Conservation (phyloP, 1,140 invertebrate genomes). For the Geopemphigus sp. region DNA sequence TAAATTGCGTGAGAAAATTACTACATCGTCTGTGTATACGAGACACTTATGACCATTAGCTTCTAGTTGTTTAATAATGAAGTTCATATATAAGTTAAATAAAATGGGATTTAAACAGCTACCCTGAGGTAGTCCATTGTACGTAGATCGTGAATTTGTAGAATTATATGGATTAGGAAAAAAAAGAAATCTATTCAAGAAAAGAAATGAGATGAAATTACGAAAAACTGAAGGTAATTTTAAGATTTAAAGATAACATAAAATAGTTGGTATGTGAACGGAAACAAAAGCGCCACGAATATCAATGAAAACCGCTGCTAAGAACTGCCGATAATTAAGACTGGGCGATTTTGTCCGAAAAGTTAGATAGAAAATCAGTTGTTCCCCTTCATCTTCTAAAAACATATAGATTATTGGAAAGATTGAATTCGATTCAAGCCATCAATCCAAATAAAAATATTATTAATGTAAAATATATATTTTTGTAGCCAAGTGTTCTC, state of each 20-base stretch:
- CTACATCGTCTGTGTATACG: slow-evolving; percentile 3
- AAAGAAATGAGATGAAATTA: not conserved
- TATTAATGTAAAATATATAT: too few relatives aligned
- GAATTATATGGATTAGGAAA: not conserved
- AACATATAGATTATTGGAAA: slow-evolving; percentile 2
- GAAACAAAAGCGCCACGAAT: slow-evolving; percentile 26
- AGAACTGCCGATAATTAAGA: not conserved
- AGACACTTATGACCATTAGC: not conserved
- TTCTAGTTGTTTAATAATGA: slow-evolving; percentile 11
- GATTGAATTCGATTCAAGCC: slow-evolving; percentile 4
- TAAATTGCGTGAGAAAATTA: not conserved
- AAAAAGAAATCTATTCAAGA: not conserved
- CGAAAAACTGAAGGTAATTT: not conserved
- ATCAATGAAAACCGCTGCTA: slow-evolving; percentile 11
- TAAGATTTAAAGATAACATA: not conserved
- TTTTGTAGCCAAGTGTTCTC: too few relatives aligned
- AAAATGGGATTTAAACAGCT: slow-evolving; percentile 17
- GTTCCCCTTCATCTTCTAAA: slow-evolving; percentile 26
- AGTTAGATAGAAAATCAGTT: not conserved
- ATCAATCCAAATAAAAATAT: too few relatives aligned
- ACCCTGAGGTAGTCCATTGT: not conserved
- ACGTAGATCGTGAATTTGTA: not conserved
- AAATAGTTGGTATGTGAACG: slow-evolving; percentile 4
- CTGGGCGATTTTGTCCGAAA: not conserved
- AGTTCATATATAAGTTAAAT: slow-evolving; percentile 16